Percentiles rank a stretch among this genome's conserved stretches.
phyloP scores from a whole-genome alignment of 1,140 invertebrate genomes.

The Bactericera cockerelli region DNA sequence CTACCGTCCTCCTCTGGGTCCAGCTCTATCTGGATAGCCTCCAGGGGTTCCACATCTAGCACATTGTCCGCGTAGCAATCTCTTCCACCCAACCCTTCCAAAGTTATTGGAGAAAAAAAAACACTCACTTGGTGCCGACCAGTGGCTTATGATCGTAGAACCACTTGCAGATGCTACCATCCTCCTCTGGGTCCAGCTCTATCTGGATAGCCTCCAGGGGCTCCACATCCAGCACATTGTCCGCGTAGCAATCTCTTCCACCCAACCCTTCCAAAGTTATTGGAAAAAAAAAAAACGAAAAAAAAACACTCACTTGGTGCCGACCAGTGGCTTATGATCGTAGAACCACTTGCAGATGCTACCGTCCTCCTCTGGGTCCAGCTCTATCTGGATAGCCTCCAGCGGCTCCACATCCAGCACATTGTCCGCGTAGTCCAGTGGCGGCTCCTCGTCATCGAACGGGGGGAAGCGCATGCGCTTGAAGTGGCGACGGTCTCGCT shows the following conservation, averaged over 20 bases:
- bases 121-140: too few relatives aligned
- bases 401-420: conserved; percentile 97
- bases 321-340: conserved; percentile 90
- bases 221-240: conserved; percentile 98
- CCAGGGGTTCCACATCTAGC: conserved; percentile 95
- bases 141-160: conserved; percentile 98
- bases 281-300: too few relatives aligned
- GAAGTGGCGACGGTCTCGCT: conserved; percentile 95
- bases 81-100: too few relatives aligned
- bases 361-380: conserved; percentile 91
- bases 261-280: too few relatives aligned
- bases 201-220: too few relatives aligned
- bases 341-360: conserved; percentile 93
- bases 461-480: conserved; percentile 99
- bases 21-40: too few relatives aligned
- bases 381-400: conserved; percentile 97
- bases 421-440: conserved; percentile 97
- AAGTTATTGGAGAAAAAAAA: too few relatives aligned
- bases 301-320: conserved; percentile 58
- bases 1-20: too few relatives aligned
- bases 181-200: too few relatives aligned
- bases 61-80: conserved; percentile 84
- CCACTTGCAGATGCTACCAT: conserved; percentile 88
- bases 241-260: conserved; percentile 62
- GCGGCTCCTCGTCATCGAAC: conserved; percentile 99